phyloP scores from a whole-genome alignment of 2,113 vertebrate species.

The Hemiscyllium ocellatum region DNA sequence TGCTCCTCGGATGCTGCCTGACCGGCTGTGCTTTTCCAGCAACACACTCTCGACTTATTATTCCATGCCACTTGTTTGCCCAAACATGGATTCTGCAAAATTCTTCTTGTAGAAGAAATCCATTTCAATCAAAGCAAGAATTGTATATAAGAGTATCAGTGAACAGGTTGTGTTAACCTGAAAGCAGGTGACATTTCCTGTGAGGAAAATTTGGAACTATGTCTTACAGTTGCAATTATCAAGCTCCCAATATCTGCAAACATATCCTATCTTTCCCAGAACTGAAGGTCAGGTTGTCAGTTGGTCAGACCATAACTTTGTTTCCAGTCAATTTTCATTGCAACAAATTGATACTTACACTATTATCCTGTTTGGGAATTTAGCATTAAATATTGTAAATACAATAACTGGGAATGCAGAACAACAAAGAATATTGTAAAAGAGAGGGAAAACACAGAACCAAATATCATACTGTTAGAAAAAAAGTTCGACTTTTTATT shows the following conservation, averaged over 20 bases:
- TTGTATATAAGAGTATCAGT: neutral
- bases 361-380: neutral
- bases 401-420: neutral
- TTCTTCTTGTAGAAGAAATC: neutral
- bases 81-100: neutral
- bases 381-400: neutral
- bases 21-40: too few species aligned
- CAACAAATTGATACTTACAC: neutral
- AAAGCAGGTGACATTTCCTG: neutral
- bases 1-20: too few species aligned
- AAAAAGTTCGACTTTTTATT: conserved; percentile 30
- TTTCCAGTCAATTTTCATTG: neutral
- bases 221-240: neutral
- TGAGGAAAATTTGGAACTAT: neutral
- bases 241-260: neutral
- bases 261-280: neutral
- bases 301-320: neutral
- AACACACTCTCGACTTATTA: neutral
- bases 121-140: neutral
- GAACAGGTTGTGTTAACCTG: neutral
- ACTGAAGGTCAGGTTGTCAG: neutral
- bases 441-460: neutral
- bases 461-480: neutral
- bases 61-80: neutral
- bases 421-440: neutral